A percentile compares a stretch with the other conserved stretches of the same genome.
phyloP scores from a whole-genome alignment of 1,140 invertebrate species.

The Ips nitidus region DNA sequence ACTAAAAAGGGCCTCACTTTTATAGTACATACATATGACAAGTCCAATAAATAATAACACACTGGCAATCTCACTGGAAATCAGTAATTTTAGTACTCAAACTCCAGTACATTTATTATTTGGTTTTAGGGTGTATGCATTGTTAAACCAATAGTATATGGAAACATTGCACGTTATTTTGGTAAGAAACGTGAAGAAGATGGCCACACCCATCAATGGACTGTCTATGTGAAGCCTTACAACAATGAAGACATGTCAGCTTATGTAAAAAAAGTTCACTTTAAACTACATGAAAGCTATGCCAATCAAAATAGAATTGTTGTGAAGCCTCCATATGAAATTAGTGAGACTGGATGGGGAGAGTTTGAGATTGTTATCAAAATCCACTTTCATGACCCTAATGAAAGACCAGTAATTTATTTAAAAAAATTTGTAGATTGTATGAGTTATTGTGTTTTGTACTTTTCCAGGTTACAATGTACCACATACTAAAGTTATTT shows the following conservation, averaged over 20 bases:
- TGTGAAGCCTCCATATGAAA: constrained; percentile 94
- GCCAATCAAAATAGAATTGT: constrained; percentile 91
- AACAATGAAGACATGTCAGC: constrained; percentile 91
- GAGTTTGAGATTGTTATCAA: constrained; percentile 99
- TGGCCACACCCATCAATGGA: constrained; percentile 99
- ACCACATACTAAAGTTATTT: constrained; percentile 95
- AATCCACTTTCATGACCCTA: constrained; percentile 96
- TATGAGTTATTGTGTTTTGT: background rate
- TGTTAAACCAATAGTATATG: constrained; percentile 96
- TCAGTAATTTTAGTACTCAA: too few relatives aligned
- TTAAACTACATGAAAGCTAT: constrained; percentile 98
- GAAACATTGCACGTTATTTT: constrained; percentile 94
- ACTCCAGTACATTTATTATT: too few relatives aligned
- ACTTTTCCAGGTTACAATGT: constrained; percentile 81
- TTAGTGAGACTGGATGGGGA: constrained; percentile 99
- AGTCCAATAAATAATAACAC: too few relatives aligned
- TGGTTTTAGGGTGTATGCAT: constrained; percentile 77
- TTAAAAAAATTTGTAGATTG: background rate
- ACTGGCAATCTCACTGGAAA: too few relatives aligned
- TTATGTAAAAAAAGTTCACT: constrained; percentile 96
- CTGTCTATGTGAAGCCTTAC: constrained; percentile 95
- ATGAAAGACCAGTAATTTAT: constrained; percentile 83
- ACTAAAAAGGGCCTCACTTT: background rate
- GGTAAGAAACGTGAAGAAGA: constrained; percentile 98
- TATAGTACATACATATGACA: background rate